Conservation (phyloP, 1,140 invertebrate species). For the Papilio machaon region DNA sequence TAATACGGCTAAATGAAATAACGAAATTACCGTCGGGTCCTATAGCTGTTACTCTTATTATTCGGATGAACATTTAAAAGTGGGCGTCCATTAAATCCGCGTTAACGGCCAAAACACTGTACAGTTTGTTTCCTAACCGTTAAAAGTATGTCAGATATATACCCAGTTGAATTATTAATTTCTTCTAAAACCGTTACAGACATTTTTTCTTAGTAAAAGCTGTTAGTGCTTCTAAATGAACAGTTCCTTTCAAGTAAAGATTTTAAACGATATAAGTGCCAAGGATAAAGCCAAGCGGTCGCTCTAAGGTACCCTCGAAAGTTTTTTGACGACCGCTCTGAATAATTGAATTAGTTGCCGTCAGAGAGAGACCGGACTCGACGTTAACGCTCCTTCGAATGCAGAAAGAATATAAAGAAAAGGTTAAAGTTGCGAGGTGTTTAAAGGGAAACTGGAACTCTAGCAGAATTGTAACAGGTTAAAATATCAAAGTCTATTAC, state of each 20-base stretch:
- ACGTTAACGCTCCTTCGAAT: conserved; percentile 53
- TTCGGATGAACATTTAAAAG: conserved; percentile 59
- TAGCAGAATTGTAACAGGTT: background rate
- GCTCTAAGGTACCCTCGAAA: conserved; percentile 58
- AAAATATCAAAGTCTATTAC: background rate
- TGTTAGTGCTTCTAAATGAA: conserved; percentile 19
- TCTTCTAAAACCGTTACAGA: conserved; percentile 2
- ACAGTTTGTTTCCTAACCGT: background rate
- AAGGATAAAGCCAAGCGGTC: conserved; percentile 61
- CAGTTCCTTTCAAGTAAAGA: conserved; percentile 34
- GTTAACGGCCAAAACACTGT: background rate
- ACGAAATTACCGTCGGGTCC: conserved; percentile 63
- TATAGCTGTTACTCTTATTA: conserved; percentile 51
- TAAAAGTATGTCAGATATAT: background rate
- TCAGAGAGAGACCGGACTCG: conserved; percentile 52
- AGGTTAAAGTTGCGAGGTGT: conserved; percentile 3
- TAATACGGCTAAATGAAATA: conserved; percentile 64
- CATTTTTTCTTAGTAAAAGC: conserved; percentile 6
- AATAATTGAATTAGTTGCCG: conserved; percentile 72
- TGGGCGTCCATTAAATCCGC: background rate
- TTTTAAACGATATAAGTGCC: conserved; percentile 51
- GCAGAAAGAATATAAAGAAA: conserved; percentile 44
- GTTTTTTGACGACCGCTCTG: conserved; percentile 63
- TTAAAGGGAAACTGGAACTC: conserved; percentile 15
- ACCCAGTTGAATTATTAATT: background rate